A percentile compares a stretch with the other conserved stretches of the same genome.
phyloP scores from a whole-genome alignment of 2,797 vertebrate species.

The Myotis findleyi region DNA sequence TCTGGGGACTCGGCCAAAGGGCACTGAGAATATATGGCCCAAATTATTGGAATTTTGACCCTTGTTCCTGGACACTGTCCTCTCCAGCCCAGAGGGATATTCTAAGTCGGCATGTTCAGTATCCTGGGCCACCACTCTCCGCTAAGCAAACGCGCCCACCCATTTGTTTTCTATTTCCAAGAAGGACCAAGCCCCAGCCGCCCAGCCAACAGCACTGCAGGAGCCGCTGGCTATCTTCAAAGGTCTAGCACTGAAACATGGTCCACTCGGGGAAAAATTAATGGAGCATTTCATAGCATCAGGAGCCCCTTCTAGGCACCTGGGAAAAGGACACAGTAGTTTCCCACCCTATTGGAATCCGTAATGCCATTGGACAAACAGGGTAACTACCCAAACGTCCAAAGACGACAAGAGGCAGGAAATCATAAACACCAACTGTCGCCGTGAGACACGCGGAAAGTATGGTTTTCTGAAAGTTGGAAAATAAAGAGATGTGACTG shows the following conservation, averaged over 20 bases:
- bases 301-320: neutral
- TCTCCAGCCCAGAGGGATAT: neutral
- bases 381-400: neutral
- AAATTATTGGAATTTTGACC: neutral
- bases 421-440: neutral
- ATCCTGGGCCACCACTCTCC: neutral
- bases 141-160: neutral
- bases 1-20: neutral
- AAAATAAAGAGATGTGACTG: neutral
- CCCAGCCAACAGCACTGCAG: rapidly evolving
- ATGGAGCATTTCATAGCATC: neutral
- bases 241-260: neutral
- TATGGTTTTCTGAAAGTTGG: neutral
- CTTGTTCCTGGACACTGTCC: neutral
- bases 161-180: neutral
- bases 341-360: neutral
- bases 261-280: no score
- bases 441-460: neutral
- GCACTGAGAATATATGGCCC: neutral
- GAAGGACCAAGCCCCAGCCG: neutral
- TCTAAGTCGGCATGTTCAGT: neutral
- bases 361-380: neutral
- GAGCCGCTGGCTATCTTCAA: neutral
- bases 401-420: neutral
- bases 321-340: neutral